Evolutionary conservation across 2,888 invertebrate species (phyloP), one percentile per base, ranked within the genome.

Genomic region (Philopedon plagiatum): DNA sequence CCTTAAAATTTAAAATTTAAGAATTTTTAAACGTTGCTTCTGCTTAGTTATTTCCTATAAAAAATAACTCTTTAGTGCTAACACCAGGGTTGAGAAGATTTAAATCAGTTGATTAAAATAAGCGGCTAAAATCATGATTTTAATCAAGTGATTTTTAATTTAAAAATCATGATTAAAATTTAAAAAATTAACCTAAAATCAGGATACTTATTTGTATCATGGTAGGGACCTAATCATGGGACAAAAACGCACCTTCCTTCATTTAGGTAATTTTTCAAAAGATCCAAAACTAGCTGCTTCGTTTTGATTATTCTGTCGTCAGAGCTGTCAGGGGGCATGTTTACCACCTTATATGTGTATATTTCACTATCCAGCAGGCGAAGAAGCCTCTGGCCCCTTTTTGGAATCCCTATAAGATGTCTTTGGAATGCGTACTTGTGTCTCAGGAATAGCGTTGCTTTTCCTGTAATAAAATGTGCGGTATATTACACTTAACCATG

Each of bases 211-310:
- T n/a, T n/a, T n/a, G n/a, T n/a, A n/a, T n/a, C n/a, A n/a, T n/a
- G n/a, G n/a, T n/a, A n/a, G n/a, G n/a, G n/a, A n/a, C n/a, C 1
- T 13, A 15, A 7, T 19, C 19, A 15, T 15, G 7, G 9, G 8
- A 44, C 0, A 26, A 49, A 15, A 18, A 46, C 13, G 9, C 9
- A 41, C 49, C 62, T 46, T 19, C 62, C 62, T 29, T 29, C 15
- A 32, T 62, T 32, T 15, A 62, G 46, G 46, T 62, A 62, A 26
- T 62, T 29, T 3, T 62, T 9, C 13, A 62, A 26, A 7, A 62
- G 44, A 11, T 49, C 15, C 13, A 62, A 18, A 18, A 62, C 18
- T 5, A 23, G 15, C 15, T 41, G 11, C 15, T 32, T 62, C 5
- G 37, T 39, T 19, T 9, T 23, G 29, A 8, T 15, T 5, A 39